Conservation (phyloP, 2,888 invertebrate genomes). For the Anorthoa munda region DNA sequence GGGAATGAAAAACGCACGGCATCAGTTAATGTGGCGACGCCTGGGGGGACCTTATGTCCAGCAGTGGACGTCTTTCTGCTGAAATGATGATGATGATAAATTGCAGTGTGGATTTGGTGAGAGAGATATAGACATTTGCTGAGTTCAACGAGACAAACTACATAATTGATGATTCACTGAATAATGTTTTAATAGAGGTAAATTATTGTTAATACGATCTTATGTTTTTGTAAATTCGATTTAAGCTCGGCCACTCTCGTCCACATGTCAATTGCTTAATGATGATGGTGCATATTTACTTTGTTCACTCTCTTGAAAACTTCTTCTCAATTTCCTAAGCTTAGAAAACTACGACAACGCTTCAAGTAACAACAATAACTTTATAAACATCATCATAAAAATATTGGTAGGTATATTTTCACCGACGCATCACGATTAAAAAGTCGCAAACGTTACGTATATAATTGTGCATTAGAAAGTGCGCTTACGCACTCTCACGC, state of each 20-base stretch:
- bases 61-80: no score
- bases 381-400: conserved; percentile 30
- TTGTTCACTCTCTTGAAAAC: neutral
- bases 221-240: no score
- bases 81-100: no score
- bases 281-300: neutral
- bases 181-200: neutral
- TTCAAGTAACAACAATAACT: neutral
- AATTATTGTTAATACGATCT: no score
- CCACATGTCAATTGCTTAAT: neutral
- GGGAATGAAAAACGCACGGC: no score
- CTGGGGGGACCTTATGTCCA: no score
- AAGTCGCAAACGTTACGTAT: conserved; percentile 55
- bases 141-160: no score
- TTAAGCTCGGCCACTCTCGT: no score
- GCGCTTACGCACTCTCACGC: conserved; percentile 72
- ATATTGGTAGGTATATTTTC: conserved; percentile 56
- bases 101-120: neutral
- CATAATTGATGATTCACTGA: neutral
- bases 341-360: neutral
- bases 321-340: neutral
- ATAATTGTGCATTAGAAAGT: conserved; percentile 74
- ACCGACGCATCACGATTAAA: conserved; percentile 59
- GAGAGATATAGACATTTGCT: neutral
- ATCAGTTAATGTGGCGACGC: no score